These are phyloP conservation scores for Amblyopsis hoosieri DNA, from an alignment of 2,797 vertebrate genomes.

Conservation along the genomic window DNA sequence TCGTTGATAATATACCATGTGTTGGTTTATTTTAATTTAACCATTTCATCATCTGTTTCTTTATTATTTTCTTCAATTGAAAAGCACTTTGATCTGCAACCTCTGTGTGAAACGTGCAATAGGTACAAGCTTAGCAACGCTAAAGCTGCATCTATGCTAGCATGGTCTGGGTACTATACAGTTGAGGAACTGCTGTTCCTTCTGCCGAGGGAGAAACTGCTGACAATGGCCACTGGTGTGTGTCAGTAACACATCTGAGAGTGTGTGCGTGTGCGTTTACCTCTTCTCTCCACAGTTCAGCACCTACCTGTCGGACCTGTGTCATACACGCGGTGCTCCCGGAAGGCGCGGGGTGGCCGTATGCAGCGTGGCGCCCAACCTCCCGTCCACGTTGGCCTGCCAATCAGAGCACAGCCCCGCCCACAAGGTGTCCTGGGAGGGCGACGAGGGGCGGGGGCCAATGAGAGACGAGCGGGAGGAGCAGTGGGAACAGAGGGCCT, in stretches of 20 bases:
- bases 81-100: too few relatives aligned
- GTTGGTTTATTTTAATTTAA: too few relatives aligned
- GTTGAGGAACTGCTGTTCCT: too few relatives aligned
- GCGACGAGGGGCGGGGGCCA: conserved; percentile 73
- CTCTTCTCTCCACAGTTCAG: conserved; percentile 75
- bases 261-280: neutral
- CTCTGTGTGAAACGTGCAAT: too few relatives aligned
- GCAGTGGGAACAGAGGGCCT: conserved; percentile 74
- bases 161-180: too few relatives aligned
- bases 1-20: too few relatives aligned
- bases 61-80: too few relatives aligned
- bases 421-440: conserved; percentile 90
- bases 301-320: conserved; percentile 88
- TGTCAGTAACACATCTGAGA: neutral
- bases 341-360: conserved; percentile 90
- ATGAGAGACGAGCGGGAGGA: conserved; percentile 64
- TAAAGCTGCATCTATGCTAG: too few relatives aligned
- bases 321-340: conserved; percentile 79
- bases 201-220: neutral
- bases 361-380: conserved; percentile 95
- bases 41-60: too few relatives aligned
- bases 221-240: neutral
- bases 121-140: neutral
- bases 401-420: conserved; percentile 86
- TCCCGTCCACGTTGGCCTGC: conserved; percentile 82